Percentiles rank a stretch among this genome's conserved stretches.
phyloP scores from a whole-genome alignment of 2,888 invertebrate species.

The Osedax frankpressi region DNA sequence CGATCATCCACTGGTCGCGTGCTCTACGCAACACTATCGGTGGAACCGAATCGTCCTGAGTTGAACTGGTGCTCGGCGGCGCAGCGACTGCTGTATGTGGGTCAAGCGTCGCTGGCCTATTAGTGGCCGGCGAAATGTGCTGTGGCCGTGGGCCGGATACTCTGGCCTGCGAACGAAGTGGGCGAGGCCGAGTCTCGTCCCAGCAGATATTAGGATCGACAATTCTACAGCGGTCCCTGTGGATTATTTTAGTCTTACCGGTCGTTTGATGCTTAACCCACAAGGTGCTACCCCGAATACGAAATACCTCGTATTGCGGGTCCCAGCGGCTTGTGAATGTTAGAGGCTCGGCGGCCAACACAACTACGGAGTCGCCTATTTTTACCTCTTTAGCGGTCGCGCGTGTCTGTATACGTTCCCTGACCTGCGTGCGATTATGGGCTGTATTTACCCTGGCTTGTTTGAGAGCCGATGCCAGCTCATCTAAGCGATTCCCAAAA shows the following conservation, averaged over 20 bases:
- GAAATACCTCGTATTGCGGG: slow-evolving; percentile 11
- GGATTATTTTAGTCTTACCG: background rate
- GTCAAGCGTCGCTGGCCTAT: too few species aligned
- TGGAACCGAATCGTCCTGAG: background rate
- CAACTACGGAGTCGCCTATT: background rate
- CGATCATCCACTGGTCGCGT: background rate
- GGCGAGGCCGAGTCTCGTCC: slow-evolving; percentile 13
- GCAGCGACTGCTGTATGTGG: too few species aligned
- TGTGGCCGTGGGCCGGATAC: too few species aligned
- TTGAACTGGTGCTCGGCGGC: background rate
- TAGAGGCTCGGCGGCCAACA: slow-evolving; percentile 4
- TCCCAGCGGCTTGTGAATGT: slow-evolving; percentile 15
- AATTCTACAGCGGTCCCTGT: slow-evolving; percentile 11
- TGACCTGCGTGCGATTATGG: background rate
- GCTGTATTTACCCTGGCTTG: background rate
- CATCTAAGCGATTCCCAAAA: slow-evolving; percentile 1
- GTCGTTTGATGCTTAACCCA: slow-evolving; percentile 10
- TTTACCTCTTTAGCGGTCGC: slow-evolving; percentile 3
- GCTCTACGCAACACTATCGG: too few species aligned
- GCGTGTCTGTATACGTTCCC: slow-evolving; percentile 1
- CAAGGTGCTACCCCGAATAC: background rate
- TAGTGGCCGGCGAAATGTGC: too few species aligned
- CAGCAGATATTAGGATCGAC: slow-evolving; percentile 14
- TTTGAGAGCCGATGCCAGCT: background rate
- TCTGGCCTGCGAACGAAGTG: background rate